Evolutionary conservation across 2,113 vertebrate genomes (phyloP), one percentile per base, ranked within the genome.

Genomic region (Phocoena phocoena): DNA sequence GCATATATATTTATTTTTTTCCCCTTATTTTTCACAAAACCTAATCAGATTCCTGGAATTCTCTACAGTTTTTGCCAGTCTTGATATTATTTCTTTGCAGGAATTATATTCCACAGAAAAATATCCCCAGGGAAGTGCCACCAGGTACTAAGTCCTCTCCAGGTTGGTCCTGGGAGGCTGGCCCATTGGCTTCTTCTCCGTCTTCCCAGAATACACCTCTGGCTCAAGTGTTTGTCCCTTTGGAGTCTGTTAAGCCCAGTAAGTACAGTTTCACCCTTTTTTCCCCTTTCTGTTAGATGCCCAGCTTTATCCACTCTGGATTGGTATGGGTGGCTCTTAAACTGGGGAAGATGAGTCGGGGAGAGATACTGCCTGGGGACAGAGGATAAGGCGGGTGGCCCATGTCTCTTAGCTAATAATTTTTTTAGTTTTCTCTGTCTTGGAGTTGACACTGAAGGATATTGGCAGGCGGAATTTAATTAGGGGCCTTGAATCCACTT

Each of bases 171-270:
- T 97, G 53, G 14, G 84, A 98, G 95, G 95, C 94, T 38, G 98
- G 98, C 68, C 79, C 98, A n/a, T 95, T 65, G 97, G 95, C 98
- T 77, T 94, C 67, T 55, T 95, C 55, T 60, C 90, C 97, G 11
- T 96, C 97, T 90, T 97, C 96, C 53, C 89, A 18, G 0, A 97
- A 97, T 3, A 93, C 96, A 14, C 97, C 98, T 60, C 98, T 99
- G 90, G 98, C 98, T 74, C 97, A 98, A 28, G 94, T 99, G 96
- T 99, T 98, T 96, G 99, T 99, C 82, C 99, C 99, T 38, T 82
- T 99, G 98, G 98, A 98, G 71, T 98, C 98, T 91, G 98, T 99
- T 92, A 99, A 96, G 85, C 98, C 97, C 3, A 99, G 99, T 99
- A 98, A 97, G 99, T 98, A 62, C 86, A n/a, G 31, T 70, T 74